Percentiles rank a stretch among this genome's conserved stretches.
Conservation (phyloP, 2,797 vertebrate genomes). For the Enteromius thamalakanensis region DNA sequence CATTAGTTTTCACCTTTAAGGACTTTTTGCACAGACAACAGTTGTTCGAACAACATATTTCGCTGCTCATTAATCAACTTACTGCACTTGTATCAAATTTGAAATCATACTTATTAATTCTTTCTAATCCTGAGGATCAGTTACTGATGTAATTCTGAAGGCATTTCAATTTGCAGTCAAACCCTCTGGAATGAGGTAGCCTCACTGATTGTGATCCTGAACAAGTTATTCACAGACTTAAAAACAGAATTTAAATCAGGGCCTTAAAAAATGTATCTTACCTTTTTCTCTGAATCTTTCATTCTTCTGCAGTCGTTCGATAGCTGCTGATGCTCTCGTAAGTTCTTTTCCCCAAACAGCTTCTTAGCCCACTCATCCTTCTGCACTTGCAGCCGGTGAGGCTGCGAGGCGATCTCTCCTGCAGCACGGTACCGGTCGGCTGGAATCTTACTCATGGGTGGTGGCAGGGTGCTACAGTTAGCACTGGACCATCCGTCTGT, state of each 20-base stretch:
- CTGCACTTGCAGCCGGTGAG: constrained; percentile 76
- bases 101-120: not conserved
- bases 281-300: constrained; percentile 79
- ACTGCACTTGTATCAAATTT: not conserved
- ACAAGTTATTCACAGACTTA: not conserved
- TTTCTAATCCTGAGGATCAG: not conserved
- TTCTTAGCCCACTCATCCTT: constrained; percentile 93
- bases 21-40: constrained; percentile 8
- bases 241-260: not conserved
- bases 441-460: constrained; percentile 97
- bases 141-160: constrained; percentile 1
- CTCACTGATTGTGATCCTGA: not conserved
- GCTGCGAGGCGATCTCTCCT: constrained; percentile 77
- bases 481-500: constrained; percentile 97
- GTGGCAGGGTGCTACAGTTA: constrained; percentile 96
- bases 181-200: not conserved
- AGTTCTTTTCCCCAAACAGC: constrained; percentile 84
- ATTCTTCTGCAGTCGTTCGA: constrained; percentile 70
- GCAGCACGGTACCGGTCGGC: constrained; percentile 93
- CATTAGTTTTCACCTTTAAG: not conserved
- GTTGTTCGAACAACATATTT: not conserved
- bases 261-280: constrained; percentile 58
- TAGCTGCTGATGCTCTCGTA: constrained; percentile 67
- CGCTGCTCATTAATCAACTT: not conserved
- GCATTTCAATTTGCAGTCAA: not conserved